Evolutionary conservation across 1,140 invertebrate species (phyloP).

Genomic region (Chrysoperla carnea): DNA sequence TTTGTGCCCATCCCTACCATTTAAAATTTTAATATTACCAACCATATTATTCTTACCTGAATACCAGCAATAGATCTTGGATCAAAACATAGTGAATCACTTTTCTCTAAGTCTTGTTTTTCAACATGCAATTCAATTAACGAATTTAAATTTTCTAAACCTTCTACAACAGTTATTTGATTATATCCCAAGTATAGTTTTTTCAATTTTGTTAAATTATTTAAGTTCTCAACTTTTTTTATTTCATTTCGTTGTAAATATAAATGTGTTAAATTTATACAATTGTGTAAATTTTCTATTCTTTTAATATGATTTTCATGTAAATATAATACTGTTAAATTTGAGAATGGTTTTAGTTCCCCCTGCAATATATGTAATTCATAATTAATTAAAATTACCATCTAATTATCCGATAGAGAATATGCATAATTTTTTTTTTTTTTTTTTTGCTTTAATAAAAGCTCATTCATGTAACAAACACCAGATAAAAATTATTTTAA

Average conservation of each 20-base stretch:
- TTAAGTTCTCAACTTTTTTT: conserved; percentile 39
- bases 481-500: no score
- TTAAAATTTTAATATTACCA: no score
- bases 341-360: conserved; percentile 25
- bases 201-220: conserved; percentile 32
- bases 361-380: conserved; percentile 24
- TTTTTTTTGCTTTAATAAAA: no score
- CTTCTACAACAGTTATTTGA: conserved; percentile 44
- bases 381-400: not conserved
- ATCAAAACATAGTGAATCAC: conserved; percentile 45
- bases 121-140: conserved; percentile 48
- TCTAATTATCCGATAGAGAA: no score
- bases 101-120: conserved; percentile 33
- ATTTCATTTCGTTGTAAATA: conserved; percentile 52
- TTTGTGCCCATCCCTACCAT: no score
- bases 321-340: conserved; percentile 40
- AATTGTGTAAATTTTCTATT: conserved; percentile 37
- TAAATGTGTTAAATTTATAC: conserved; percentile 38
- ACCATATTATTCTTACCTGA: conserved; percentile 29
- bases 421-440: no score
- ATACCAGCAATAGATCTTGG: conserved; percentile 35
- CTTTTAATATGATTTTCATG: conserved; percentile 39
- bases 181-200: conserved; percentile 50
- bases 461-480: no score
- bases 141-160: conserved; percentile 34